Percentiles rank a stretch among this genome's conserved stretches.
Conservation (phyloP, 2,888 invertebrate species). For the Heliconius aoede region DNA sequence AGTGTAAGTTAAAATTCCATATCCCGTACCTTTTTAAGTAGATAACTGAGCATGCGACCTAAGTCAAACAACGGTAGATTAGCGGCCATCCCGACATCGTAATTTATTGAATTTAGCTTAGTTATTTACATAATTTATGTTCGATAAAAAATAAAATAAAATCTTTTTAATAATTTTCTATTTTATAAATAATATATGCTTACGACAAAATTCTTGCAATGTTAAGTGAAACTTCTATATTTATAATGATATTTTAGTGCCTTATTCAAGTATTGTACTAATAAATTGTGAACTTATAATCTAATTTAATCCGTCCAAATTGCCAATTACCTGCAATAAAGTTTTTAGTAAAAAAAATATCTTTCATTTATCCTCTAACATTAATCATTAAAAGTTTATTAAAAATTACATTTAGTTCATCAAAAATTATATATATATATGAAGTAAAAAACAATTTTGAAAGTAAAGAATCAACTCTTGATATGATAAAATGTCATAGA, state of each 20-base stretch:
- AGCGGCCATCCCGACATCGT: slow-evolving; percentile 83
- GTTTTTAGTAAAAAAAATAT: slow-evolving; percentile 57
- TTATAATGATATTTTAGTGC: slow-evolving; percentile 67
- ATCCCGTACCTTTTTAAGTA: slow-evolving; percentile 82
- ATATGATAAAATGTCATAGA: slow-evolving; percentile 33
- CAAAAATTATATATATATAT: not conserved
- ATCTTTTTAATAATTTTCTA: slow-evolving; percentile 75
- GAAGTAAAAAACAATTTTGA: slow-evolving; percentile 15
- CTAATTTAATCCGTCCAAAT: slow-evolving; percentile 70
- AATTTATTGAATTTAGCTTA: slow-evolving; percentile 78
- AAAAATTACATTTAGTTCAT: not conserved
- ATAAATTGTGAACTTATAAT: slow-evolving; percentile 60
- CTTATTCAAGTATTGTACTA: slow-evolving; percentile 64
- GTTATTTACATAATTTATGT: slow-evolving; percentile 77
- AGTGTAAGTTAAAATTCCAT: slow-evolving; percentile 79
- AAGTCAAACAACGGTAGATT: slow-evolving; percentile 82
- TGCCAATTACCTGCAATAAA: slow-evolving; percentile 77
- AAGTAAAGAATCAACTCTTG: slow-evolving; percentile 12
- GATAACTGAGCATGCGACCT: slow-evolving; percentile 83
- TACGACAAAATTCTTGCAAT: slow-evolving; percentile 64
- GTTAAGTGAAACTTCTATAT: slow-evolving; percentile 63
- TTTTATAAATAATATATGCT: slow-evolving; percentile 73
- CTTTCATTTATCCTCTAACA: slow-evolving; percentile 44
- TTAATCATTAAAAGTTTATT: not conserved
- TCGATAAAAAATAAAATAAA: slow-evolving; percentile 71